These are phyloP conservation scores for Euglossa dilemma DNA, from an alignment of 1,140 invertebrate genomes.

Conservation along the genomic window DNA sequence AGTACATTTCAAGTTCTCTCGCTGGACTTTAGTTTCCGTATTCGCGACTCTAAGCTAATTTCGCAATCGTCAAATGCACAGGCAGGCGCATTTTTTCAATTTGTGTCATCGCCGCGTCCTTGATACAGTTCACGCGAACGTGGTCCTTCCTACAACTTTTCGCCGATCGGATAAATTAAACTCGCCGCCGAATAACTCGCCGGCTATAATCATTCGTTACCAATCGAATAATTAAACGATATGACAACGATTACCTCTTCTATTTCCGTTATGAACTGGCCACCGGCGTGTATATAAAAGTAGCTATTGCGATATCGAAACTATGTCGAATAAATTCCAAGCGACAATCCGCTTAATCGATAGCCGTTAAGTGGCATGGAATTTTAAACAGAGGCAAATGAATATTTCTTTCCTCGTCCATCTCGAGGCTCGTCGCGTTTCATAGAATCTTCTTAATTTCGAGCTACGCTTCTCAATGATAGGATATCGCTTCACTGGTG, in stretches of 20 bases:
- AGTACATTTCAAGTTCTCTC: neutral
- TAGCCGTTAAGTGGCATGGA: neutral
- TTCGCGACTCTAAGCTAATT: neutral
- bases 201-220: neutral
- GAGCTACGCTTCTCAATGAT: neutral
- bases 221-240: neutral
- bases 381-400: too few species aligned
- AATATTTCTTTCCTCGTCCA: conserved; percentile 4
- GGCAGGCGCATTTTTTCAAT: neutral
- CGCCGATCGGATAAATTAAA: neutral
- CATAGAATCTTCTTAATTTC: neutral
- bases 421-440: neutral
- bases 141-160: neutral
- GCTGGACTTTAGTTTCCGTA: neutral
- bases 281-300: neutral
- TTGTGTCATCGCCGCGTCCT: neutral
- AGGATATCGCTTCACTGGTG: neutral
- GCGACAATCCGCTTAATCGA: too few species aligned
- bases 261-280: too few species aligned
- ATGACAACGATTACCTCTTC: neutral
- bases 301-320: neutral
- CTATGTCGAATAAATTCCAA: neutral
- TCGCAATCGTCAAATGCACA: neutral
- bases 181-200: neutral
- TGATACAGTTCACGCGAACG: neutral